Percentiles rank a stretch among this genome's conserved stretches.
Conservation (phyloP, 2,888 invertebrate genomes). For the Autographa gamma region DNA sequence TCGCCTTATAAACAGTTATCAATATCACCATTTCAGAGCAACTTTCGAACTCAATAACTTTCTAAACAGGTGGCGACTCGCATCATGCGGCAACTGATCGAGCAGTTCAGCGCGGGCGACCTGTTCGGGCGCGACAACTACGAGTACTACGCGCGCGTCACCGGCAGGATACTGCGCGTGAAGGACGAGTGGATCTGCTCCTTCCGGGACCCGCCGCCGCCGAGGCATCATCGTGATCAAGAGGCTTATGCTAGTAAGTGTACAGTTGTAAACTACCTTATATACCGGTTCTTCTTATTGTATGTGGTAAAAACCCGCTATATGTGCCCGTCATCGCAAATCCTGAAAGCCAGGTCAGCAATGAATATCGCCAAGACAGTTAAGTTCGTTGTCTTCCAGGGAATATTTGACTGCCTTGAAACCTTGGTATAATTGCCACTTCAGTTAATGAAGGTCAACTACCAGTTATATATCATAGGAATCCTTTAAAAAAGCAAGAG, state of each 20-base stretch:
- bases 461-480: too few relatives aligned
- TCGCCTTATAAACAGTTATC: not conserved
- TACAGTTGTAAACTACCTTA: not conserved
- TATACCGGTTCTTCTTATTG: not conserved
- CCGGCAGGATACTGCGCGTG: conserved; percentile 96
- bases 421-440: too few relatives aligned
- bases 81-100: conserved; percentile 98
- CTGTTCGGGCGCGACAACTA: conserved; percentile 98
- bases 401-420: too few relatives aligned
- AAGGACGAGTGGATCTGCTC: conserved; percentile 99
- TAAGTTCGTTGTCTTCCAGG: too few relatives aligned
- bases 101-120: conserved; percentile 98
- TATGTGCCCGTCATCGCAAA: too few relatives aligned
- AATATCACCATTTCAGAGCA: not conserved
- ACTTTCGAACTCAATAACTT: not conserved
- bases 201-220: conserved; percentile 95
- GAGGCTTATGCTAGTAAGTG: conserved; percentile 91
- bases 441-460: too few relatives aligned
- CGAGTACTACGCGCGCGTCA: conserved; percentile 98
- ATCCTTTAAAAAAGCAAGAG: too few relatives aligned
- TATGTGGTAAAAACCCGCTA: too few relatives aligned
- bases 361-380: too few relatives aligned
- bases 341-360: too few relatives aligned
- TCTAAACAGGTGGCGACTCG: conserved; percentile 94
- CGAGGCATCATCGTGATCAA: conserved; percentile 90